phyloP scores from a whole-genome alignment of 1,140 invertebrate species.

The Bilobella aurantiaca region DNA sequence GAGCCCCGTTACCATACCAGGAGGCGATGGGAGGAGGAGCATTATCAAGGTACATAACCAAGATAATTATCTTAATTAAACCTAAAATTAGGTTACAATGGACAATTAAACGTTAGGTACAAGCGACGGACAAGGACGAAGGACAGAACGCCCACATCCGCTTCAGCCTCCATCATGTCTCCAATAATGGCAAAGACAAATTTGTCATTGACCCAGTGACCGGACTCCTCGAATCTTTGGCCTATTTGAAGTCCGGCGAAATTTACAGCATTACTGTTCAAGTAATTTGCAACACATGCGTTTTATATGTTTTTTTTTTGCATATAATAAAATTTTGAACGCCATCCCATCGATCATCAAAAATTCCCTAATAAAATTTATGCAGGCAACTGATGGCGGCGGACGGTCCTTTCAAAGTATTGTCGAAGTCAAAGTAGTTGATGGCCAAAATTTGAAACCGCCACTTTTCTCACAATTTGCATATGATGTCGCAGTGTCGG shows the following conservation, averaged over 20 bases:
- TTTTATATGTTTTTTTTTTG: no score
- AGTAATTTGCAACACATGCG: no score
- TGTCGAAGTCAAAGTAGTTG: conserved; percentile 65
- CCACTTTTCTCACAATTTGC: conserved; percentile 66
- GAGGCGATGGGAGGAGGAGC: conserved; percentile 61
- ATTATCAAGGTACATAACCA: conserved; percentile 59
- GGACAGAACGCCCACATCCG: conserved; percentile 68
- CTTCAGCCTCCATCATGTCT: conserved; percentile 78
- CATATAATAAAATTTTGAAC: no score
- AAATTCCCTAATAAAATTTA: conserved; percentile 7
- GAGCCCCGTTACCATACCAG: conserved; percentile 53
- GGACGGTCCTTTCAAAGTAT: conserved; percentile 56
- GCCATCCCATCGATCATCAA: no score
- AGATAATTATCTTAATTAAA: not conserved
- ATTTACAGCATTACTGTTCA: conserved; percentile 78
- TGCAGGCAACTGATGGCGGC: conserved; percentile 43
- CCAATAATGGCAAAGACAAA: conserved; percentile 73
- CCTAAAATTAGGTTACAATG: not conserved
- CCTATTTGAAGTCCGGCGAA: conserved; percentile 69
- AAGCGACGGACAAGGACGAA: conserved; percentile 72
- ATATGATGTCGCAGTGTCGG: conserved; percentile 76
- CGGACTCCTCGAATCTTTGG: conserved; percentile 54
- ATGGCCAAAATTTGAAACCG: conserved; percentile 72
- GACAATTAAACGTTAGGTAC: conserved; percentile 44
- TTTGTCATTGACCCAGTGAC: conserved; percentile 71